These are phyloP conservation scores for Sycophila texana DNA, from an alignment of 2,888 invertebrate genomes.

Conservation along the genomic window DNA sequence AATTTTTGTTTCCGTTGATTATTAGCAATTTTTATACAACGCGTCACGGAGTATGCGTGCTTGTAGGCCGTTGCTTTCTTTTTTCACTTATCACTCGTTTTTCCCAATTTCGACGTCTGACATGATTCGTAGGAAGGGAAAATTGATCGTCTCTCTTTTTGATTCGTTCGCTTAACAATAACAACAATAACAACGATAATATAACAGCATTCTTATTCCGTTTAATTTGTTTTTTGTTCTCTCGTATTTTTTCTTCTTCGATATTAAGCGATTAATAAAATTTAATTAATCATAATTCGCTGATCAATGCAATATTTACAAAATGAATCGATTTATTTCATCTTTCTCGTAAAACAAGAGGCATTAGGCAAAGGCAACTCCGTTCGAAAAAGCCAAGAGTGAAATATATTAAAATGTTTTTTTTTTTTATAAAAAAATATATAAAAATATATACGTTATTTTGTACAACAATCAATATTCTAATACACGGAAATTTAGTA, in stretches of 20 bases:
- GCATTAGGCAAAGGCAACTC: slow-evolving; percentile 40
- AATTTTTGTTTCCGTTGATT: not conserved
- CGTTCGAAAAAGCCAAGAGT: slow-evolving; percentile 42
- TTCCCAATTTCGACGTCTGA: slow-evolving; percentile 52
- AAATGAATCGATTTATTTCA: slow-evolving; percentile 39
- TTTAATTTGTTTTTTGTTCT: slow-evolving; percentile 21
- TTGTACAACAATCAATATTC: slow-evolving; percentile 51
- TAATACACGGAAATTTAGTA: slow-evolving; percentile 46
- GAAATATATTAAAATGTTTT: slow-evolving; percentile 36
- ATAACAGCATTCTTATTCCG: slow-evolving; percentile 35
- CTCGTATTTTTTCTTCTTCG: not conserved
- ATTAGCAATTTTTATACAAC: not conserved
- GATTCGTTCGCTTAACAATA: slow-evolving; percentile 32
- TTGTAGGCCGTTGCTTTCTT: slow-evolving; percentile 39
- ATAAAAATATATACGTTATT: slow-evolving; percentile 54
- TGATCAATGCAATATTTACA: slow-evolving; percentile 53
- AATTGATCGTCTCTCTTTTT: slow-evolving; percentile 31
- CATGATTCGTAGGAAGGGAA: slow-evolving; percentile 13
- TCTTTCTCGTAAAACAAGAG: slow-evolving; percentile 21
- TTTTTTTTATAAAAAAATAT: slow-evolving; percentile 36
- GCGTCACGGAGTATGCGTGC: not conserved
- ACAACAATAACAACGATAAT: slow-evolving; percentile 45
- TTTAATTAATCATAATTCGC: slow-evolving; percentile 36
- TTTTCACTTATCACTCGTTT: not conserved
- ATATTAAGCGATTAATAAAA: slow-evolving; percentile 22